A percentile compares a stretch with the other conserved stretches of the same genome.
These are phyloP conservation scores for Furcula furcula DNA, from an alignment of 2,888 invertebrate genomes.

Conservation along the genomic window DNA sequence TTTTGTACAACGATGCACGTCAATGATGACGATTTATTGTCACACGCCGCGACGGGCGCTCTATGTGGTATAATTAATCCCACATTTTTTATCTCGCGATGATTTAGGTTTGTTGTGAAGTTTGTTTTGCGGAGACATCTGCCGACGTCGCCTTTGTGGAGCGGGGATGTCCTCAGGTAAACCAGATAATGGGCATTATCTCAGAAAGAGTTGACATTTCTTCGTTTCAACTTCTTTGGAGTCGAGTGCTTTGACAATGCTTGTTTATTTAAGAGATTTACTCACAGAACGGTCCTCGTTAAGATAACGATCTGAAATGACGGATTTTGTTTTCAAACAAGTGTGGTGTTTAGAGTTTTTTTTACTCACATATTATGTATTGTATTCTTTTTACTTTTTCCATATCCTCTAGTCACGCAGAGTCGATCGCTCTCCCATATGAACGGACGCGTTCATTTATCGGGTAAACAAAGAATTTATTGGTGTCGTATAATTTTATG, in stretches of 20 bases:
- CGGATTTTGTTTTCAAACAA: slow-evolving; percentile 22
- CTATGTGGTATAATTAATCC: slow-evolving; percentile 63
- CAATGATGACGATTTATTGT: slow-evolving; percentile 80
- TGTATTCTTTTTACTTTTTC: slow-evolving; percentile 22
- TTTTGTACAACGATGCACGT: slow-evolving; percentile 75
- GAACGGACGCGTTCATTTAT: slow-evolving; percentile 66
- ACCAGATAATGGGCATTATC: slow-evolving; percentile 75
- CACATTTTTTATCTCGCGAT: slow-evolving; percentile 60
- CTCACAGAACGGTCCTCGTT: slow-evolving; percentile 43
- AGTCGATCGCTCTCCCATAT: slow-evolving; percentile 52
- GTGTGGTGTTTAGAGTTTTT: slow-evolving; percentile 15
- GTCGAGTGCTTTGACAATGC: slow-evolving; percentile 72
- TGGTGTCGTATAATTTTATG: slow-evolving; percentile 79
- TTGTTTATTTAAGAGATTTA: slow-evolving; percentile 66
- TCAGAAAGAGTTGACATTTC: slow-evolving; percentile 73
- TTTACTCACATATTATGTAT: slow-evolving; percentile 9
- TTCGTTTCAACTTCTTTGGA: slow-evolving; percentile 63
- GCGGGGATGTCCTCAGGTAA: slow-evolving; percentile 67
- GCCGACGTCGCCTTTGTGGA: slow-evolving; percentile 65
- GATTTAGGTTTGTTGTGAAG: slow-evolving; percentile 71
- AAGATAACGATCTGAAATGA: slow-evolving; percentile 48
- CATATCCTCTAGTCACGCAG: slow-evolving; percentile 44
- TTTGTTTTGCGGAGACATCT: slow-evolving; percentile 79
- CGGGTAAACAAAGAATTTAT: slow-evolving; percentile 79
- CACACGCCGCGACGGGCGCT: slow-evolving; percentile 48